Percentiles rank a stretch among this genome's conserved stretches.
These are phyloP conservation scores for Cladopsammia gracilis DNA, from an alignment of 64 coral and sea anemone genomes.

Conservation along the genomic window DNA sequence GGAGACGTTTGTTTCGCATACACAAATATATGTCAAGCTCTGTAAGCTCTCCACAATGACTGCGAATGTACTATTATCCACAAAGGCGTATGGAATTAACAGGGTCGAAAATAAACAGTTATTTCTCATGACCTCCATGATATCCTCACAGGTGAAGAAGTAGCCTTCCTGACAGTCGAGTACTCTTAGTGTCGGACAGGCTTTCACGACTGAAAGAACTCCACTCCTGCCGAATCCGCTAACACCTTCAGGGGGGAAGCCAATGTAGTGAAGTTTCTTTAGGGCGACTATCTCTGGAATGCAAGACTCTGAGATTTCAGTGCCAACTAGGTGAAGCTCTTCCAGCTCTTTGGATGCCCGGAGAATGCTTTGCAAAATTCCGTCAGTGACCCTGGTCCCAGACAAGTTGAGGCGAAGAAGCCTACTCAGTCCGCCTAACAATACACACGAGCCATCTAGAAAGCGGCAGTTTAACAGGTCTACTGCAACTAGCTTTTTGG, in stretches of 20 bases:
- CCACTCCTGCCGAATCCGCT: too few species aligned
- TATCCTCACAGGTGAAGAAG: slow-evolving; percentile 3
- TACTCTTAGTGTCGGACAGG: too few species aligned
- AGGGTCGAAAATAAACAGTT: slow-evolving; percentile 2
- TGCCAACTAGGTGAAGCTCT: slow-evolving; percentile 6
- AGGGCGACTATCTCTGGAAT: slow-evolving; percentile 20
- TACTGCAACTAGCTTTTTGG: neutral
- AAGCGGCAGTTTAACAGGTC: neutral
- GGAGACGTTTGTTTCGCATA: slow-evolving; percentile 15
- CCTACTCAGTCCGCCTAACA: slow-evolving; percentile 6
- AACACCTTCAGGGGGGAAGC: neutral
- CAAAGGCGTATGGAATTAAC: slow-evolving; percentile 12
- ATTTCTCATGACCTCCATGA: neutral
- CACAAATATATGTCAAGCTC: slow-evolving; percentile 16
- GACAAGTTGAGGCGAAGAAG: neutral
- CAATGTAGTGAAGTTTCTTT: slow-evolving; percentile 19
- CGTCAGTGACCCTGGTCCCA: neutral
- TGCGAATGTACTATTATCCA: slow-evolving; percentile 8
- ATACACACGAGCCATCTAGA: neutral
- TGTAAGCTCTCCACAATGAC: neutral
- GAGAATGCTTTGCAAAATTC: neutral
- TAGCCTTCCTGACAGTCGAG: neutral
- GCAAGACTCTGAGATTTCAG: slow-evolving; percentile 16
- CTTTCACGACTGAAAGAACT: too few species aligned
- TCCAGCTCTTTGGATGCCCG: neutral